Percentiles rank a stretch among this genome's conserved stretches.
Conservation (phyloP, 2,888 invertebrate genomes). For the Nemotelus pantherinus region DNA sequence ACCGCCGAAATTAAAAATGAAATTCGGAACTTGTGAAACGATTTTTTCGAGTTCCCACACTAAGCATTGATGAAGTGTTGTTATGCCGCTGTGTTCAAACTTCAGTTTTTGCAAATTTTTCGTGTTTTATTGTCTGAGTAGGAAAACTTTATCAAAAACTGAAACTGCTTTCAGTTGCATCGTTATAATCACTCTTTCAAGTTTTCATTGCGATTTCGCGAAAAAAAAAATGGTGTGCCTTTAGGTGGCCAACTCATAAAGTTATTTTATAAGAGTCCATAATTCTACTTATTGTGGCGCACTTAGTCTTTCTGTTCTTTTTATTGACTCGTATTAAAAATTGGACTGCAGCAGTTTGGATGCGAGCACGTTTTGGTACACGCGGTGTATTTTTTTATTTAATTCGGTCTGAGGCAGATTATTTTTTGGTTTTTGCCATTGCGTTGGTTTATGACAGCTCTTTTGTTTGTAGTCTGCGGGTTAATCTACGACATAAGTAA, state of each 20-base stretch:
- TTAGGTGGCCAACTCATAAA: constrained; percentile 36
- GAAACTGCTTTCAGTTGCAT: too few relatives aligned
- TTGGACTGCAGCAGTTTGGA: constrained; percentile 30
- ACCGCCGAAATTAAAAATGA: constrained; percentile 34
- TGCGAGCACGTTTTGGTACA: not conserved
- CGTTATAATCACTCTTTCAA: too few relatives aligned
- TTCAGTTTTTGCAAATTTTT: too few relatives aligned
- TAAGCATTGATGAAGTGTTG: too few relatives aligned
- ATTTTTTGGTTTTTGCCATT: not conserved
- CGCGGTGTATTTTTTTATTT: too few relatives aligned
- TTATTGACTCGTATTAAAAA: constrained; percentile 24
- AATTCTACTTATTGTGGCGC: constrained; percentile 24
- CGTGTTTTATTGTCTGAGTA: too few relatives aligned
- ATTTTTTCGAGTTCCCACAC: constrained; percentile 28
- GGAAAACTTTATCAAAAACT: too few relatives aligned
- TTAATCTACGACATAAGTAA: too few relatives aligned
- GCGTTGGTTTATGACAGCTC: too few relatives aligned
- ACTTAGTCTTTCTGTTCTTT: not conserved
- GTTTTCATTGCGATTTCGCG: not conserved
- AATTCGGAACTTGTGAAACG: constrained; percentile 29
- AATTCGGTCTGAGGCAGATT: not conserved
- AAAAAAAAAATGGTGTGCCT: not conserved
- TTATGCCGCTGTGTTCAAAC: too few relatives aligned
- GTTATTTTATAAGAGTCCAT: constrained; percentile 42
- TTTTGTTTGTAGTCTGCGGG: too few relatives aligned